These are phyloP conservation scores for Stegodyphus mimosarum DNA, from an alignment of 1,140 invertebrate genomes.

Conservation along the genomic window DNA sequence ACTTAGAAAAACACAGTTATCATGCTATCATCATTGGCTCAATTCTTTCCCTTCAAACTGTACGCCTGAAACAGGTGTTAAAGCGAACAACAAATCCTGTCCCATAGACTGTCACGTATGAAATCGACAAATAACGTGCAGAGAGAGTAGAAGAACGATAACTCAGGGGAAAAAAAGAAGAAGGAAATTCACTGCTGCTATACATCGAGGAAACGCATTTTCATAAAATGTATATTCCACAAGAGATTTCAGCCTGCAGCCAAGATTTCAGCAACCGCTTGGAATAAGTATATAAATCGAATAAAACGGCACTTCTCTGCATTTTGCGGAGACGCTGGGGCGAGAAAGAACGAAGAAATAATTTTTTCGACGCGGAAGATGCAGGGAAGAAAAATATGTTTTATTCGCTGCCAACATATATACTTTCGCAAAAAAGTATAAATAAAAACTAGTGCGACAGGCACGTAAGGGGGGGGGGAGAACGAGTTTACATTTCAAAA, in stretches of 20 bases:
- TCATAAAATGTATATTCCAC: conserved; percentile 57
- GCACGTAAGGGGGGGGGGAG: neutral
- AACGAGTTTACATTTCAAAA: conserved; percentile 56
- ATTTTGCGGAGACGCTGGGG: conserved; percentile 11
- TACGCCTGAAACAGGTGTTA: neutral
- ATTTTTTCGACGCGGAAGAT: no score
- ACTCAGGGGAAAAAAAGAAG: neutral
- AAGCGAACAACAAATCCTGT: neutral
- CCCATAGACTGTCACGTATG: neutral
- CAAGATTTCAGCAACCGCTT: conserved; percentile 50
- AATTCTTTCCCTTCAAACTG: neutral
- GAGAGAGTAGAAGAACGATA: neutral
- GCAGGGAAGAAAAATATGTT: conserved; percentile 44
- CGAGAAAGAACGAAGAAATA: neutral
- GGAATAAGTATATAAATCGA: conserved; percentile 58
- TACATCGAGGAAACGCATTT: conserved; percentile 30
- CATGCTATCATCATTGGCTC: neutral
- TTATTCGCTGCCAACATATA: conserved; percentile 42
- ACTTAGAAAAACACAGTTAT: neutral
- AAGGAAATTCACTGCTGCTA: neutral
- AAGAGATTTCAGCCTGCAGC: conserved; percentile 50
- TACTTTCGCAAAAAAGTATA: neutral
- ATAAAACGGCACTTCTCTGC: conserved; percentile 58
- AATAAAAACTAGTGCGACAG: neutral
- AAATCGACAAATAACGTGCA: neutral